A percentile compares a stretch with the other conserved stretches of the same genome.
Evolutionary conservation across 2,888 invertebrate species (phyloP).

Genomic region (Augiades crinisus): DNA sequence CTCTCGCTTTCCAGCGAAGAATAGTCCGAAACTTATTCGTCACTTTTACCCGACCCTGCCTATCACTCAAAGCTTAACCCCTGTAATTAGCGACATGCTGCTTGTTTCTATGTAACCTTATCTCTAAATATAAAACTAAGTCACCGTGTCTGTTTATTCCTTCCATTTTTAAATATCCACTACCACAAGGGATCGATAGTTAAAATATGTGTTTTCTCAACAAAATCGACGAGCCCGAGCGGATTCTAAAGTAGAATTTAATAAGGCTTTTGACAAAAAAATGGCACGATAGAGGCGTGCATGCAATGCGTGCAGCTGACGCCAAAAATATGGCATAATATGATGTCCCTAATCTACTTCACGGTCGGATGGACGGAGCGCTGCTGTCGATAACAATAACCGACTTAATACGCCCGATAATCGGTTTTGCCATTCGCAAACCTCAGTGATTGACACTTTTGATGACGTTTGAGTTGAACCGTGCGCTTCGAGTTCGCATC

Average conservation of each 20-base stretch:
- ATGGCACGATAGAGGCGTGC: constrained; percentile 48
- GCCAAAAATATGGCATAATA: constrained; percentile 75
- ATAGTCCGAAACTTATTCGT: constrained; percentile 65
- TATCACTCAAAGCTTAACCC: constrained; percentile 54
- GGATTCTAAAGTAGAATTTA: constrained; percentile 41
- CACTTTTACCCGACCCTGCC: constrained; percentile 50
- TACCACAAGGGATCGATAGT: no score
- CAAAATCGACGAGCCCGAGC: constrained; percentile 27
- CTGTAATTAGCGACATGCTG: constrained; percentile 58
- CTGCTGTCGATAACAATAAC: constrained; percentile 78
- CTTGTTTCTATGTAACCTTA: constrained; percentile 41
- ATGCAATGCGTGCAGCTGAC: constrained; percentile 76
- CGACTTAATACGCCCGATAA: constrained; percentile 79
- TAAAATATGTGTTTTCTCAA: no score
- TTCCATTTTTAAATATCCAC: no score
- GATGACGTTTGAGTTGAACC: constrained; percentile 65
- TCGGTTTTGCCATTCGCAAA: constrained; percentile 79
- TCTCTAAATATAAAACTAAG: constrained; percentile 41
- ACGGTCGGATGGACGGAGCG: constrained; percentile 65
- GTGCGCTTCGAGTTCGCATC: constrained; percentile 50
- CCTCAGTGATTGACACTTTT: constrained; percentile 78
- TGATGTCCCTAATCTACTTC: constrained; percentile 80
- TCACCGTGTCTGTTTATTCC: no score
- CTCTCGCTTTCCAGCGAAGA: constrained; percentile 53
- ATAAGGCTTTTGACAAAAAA: constrained; percentile 52